These are phyloP conservation scores for Oscheius onirici DNA, from an alignment of 2,888 invertebrate species.

Conservation along the genomic window DNA sequence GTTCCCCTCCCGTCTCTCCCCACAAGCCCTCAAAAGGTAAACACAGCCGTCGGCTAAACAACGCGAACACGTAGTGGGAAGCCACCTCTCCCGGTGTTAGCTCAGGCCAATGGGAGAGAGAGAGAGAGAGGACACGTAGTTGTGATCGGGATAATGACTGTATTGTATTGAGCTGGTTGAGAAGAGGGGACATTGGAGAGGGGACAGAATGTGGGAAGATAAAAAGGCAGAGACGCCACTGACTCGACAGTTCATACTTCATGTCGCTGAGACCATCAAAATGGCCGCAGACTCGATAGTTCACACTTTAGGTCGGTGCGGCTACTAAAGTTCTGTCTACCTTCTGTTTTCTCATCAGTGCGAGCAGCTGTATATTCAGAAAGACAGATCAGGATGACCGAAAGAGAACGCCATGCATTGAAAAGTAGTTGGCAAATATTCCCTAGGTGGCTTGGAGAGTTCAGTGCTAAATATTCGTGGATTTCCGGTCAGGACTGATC, in stretches of 20 bases:
- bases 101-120: neutral
- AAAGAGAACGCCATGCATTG: too few species aligned
- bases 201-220: neutral
- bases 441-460: too few species aligned
- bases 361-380: too few species aligned
- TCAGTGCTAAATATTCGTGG: too few species aligned
- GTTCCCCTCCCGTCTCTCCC: neutral
- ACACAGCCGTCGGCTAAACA: conserved; percentile 27
- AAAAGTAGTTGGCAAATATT: too few species aligned
- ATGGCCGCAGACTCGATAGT: too few species aligned
- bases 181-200: neutral
- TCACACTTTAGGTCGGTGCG: too few species aligned
- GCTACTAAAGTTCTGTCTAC: too few species aligned
- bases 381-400: too few species aligned
- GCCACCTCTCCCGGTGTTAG: neutral
- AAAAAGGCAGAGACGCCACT: neutral
- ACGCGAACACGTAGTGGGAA: conserved; percentile 15
- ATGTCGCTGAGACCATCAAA: neutral
- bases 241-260: neutral
- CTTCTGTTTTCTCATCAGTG: too few species aligned
- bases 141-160: neutral
- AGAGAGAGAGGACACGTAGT: neutral
- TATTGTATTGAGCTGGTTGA: neutral
- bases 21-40: conserved; percentile 16
- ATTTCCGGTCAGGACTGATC: too few species aligned